Evolutionary conservation across 2,888 invertebrate species (phyloP).

Genomic region (Apocheima hispidaria): DNA sequence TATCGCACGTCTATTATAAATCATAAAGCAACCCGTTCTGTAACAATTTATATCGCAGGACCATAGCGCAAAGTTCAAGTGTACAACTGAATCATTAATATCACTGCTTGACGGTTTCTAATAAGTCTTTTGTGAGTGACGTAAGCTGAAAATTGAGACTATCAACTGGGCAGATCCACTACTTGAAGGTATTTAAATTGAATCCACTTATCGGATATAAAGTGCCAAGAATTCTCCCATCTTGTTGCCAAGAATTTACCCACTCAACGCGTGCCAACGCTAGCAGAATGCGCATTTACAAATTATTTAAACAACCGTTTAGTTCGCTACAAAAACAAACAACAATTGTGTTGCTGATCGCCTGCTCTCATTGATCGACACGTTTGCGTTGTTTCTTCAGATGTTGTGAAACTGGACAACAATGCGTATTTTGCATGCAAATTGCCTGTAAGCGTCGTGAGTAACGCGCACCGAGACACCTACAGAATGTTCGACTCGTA

Average conservation of each 20-base stretch:
- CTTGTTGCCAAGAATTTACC: slow-evolving; percentile 26
- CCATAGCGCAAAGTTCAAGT: slow-evolving; percentile 41
- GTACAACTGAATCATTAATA: slow-evolving; percentile 38
- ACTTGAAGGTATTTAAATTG: slow-evolving; percentile 9
- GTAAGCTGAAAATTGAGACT: slow-evolving; percentile 22
- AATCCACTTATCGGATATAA: slow-evolving; percentile 15
- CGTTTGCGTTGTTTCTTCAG: slow-evolving; percentile 50
- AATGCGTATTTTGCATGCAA: slow-evolving; percentile 68
- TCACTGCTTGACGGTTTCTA: slow-evolving; percentile 36
- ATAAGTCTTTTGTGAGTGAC: slow-evolving; percentile 28
- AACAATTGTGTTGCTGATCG: slow-evolving; percentile 36
- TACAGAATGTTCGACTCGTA: slow-evolving; percentile 45
- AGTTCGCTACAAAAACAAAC: slow-evolving; percentile 48
- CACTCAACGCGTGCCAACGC: slow-evolving; percentile 13
- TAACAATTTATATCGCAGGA: slow-evolving; percentile 33
- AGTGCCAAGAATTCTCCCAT: slow-evolving; percentile 6
- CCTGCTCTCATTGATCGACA: slow-evolving; percentile 49
- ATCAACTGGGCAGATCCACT: not conserved
- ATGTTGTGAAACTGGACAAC: slow-evolving; percentile 62
- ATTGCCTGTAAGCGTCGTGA: slow-evolving; percentile 56
- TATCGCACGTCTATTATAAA: slow-evolving; percentile 32
- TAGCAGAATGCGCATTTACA: slow-evolving; percentile 33
- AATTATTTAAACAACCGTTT: slow-evolving; percentile 40
- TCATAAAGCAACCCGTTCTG: slow-evolving; percentile 33
- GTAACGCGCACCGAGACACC: slow-evolving; percentile 53